These are phyloP conservation scores for Centroberyx gerrardi DNA, from an alignment of 2,797 vertebrate species.

Conservation along the genomic window DNA sequence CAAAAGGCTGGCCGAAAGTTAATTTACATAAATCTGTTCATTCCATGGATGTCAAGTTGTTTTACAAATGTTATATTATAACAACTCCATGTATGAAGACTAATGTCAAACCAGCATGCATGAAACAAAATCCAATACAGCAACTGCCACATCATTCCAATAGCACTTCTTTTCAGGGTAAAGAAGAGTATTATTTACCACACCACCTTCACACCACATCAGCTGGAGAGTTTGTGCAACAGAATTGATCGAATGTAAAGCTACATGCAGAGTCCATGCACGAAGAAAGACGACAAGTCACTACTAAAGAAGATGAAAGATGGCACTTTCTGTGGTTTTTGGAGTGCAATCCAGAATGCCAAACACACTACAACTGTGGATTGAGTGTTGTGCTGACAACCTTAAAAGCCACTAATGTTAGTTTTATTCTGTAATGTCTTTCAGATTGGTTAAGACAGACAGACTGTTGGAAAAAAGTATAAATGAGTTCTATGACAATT, in stretches of 20 bases:
- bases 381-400: conserved; percentile 4
- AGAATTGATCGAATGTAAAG: conserved; percentile 4
- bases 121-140: conserved; percentile 3
- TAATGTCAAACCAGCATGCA: conserved; percentile 26
- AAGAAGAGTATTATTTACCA: conserved; percentile 50
- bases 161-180: conserved; percentile 56
- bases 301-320: conserved; percentile 46
- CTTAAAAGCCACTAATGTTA: conserved; percentile 12
- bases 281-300: conserved; percentile 42
- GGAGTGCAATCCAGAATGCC: conserved; percentile 12
- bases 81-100: not conserved
- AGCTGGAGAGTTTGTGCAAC: conserved; percentile 30
- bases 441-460: conserved; percentile 19
- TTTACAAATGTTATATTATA: not conserved
- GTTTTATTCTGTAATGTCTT: not conserved
- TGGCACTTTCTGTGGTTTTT: conserved; percentile 19
- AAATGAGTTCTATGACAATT: not conserved
- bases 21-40: too few relatives aligned
- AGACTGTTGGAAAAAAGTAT: not conserved
- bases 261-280: conserved; percentile 67
- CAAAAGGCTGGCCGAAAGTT: conserved; percentile 47
- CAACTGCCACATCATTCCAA: conserved; percentile 8
- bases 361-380: conserved; percentile 35
- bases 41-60: too few relatives aligned
- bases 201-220: conserved; percentile 37